phyloP scores from a whole-genome alignment of 2,888 invertebrate species.

The Apoda limacodes region DNA sequence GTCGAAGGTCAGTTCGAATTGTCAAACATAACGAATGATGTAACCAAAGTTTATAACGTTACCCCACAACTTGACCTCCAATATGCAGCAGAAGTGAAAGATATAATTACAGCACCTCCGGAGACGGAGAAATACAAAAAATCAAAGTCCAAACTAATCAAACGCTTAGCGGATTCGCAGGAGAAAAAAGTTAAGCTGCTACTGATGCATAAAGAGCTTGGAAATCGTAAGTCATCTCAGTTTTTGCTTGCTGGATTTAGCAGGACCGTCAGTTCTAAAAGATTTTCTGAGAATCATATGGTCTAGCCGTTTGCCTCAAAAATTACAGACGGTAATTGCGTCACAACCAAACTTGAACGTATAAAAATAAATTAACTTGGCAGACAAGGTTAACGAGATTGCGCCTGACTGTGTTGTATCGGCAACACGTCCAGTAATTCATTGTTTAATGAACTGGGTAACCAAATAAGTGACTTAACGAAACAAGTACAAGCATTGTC shows the following conservation, averaged over 20 bases:
- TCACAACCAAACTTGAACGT: constrained; percentile 1
- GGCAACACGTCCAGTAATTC: neutral
- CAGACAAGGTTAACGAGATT: constrained; percentile 4
- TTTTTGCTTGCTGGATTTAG: constrained; percentile 14
- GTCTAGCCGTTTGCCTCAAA: constrained; percentile 6
- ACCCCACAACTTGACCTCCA: constrained; percentile 1
- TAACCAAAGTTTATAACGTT: neutral
- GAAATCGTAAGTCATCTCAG: constrained; percentile 17
- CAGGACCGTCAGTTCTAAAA: constrained; percentile 13
- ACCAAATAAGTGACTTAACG: too few species aligned
- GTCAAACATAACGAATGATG: neutral
- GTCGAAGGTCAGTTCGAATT: constrained; percentile 3
- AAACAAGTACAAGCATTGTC: too few species aligned
- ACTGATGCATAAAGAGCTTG: constrained; percentile 14
- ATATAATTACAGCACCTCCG: constrained; percentile 9
- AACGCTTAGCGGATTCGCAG: constrained; percentile 14
- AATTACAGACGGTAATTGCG: constrained; percentile 5
- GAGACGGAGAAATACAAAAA: constrained; percentile 10
- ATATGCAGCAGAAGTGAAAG: constrained; percentile 4
- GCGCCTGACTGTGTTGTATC: neutral
- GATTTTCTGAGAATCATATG: constrained; percentile 17
- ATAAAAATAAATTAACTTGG: constrained; percentile 3
- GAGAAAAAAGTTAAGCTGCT: constrained; percentile 16
- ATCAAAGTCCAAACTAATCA: constrained; percentile 17
- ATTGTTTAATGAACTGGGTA: too few species aligned